Base-by-base conservation (phyloP, 2,797 vertebrate genomes). In the Discoglossus pictus region DNA sequence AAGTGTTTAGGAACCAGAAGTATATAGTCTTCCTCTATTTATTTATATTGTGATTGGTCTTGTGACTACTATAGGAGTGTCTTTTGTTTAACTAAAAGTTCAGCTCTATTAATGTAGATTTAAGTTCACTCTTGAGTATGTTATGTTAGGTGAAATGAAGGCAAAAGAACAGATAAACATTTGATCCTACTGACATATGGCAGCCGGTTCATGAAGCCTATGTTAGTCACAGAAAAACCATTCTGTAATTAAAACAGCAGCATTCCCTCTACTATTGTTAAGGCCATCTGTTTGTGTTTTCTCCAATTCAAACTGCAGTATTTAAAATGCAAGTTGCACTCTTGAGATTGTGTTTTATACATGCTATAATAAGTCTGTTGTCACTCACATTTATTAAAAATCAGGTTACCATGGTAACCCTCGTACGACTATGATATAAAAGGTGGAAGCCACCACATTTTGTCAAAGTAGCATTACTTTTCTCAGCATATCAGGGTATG, bases 251-350 rank as follows among this genome's bases (percentile, higher is more conserved):
- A 50, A 24, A 24, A n/a, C n/a, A n/a, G 21, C 23, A 50, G 21
- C 13, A 25, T 6, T 50, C 46, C 6, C 21, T 50, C 23, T 24
- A 12, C 46, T 27, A 27, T 50, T 50, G 21, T 27, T n/a, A 12
- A 13, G 23, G n/a, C 23, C 46, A 50, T 50, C 46, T 50, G 46
- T 50, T n/a, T 27, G 21, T 50, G 2, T 7, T 50, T 50, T 4
- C 4, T 23, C 13, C 23, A 11, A 36, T 36, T 36, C 35, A 25
- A 3, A 39, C 21, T n/a, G n/a, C n/a, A n/a, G 4, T 20, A 67
- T 50, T 39, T 15, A 9, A 38, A 67, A 31, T 60, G 6, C 12
- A n/a, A 39, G 25, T 24, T 58, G 12, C 10, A 23, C 12, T 42
- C 17, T 12, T 4, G 36, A 20, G n/a, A 31, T 31, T 4, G 8